These are phyloP conservation scores for Hippoglossus hippoglossus DNA, from an alignment of 2,797 vertebrate species.

Conservation along the genomic window DNA sequence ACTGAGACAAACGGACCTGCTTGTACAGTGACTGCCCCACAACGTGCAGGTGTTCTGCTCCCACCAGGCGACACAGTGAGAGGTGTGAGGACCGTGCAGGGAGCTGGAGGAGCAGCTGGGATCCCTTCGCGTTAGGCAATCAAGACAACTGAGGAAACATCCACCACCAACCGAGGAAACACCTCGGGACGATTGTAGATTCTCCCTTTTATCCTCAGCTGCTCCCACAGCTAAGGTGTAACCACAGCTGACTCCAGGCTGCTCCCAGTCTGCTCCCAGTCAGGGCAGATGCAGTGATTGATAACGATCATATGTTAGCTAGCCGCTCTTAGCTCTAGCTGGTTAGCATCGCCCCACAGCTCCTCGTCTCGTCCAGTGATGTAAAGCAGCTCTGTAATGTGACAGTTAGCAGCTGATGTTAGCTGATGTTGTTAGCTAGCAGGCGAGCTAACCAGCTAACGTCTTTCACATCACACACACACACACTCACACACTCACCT, in stretches of 20 bases:
- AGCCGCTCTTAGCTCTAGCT: slow-evolving; percentile 12
- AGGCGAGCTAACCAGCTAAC: slow-evolving; percentile 71
- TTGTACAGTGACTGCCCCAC: too few relatives aligned
- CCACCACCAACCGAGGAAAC: too few relatives aligned
- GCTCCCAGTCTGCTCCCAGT: slow-evolving; percentile 29
- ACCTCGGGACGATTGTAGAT: too few relatives aligned
- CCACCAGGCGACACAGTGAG: too few relatives aligned
- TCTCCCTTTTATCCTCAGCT: too few relatives aligned
- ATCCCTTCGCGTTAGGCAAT: too few relatives aligned
- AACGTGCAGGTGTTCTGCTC: too few relatives aligned
- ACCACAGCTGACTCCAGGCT: neutral
- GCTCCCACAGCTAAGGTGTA: neutral
- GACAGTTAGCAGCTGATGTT: neutral
- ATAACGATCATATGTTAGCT: slow-evolving; percentile 33
- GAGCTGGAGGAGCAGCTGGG: too few relatives aligned
- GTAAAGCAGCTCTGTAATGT: neutral
- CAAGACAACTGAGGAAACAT: too few relatives aligned
- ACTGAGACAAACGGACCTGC: neutral
- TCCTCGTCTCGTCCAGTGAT: too few relatives aligned
- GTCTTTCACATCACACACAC: slow-evolving; percentile 62
- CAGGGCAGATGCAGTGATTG: slow-evolving; percentile 75
- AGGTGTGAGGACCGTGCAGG: too few relatives aligned
- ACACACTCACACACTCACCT: slow-evolving; percentile 64
- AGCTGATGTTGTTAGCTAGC: slow-evolving; percentile 43
- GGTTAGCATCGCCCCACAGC: neutral